Percentiles rank a stretch among this genome's conserved stretches.
Evolutionary conservation across 2,113 vertebrate genomes (phyloP).

Genomic region (Salminus brasiliensis): DNA sequence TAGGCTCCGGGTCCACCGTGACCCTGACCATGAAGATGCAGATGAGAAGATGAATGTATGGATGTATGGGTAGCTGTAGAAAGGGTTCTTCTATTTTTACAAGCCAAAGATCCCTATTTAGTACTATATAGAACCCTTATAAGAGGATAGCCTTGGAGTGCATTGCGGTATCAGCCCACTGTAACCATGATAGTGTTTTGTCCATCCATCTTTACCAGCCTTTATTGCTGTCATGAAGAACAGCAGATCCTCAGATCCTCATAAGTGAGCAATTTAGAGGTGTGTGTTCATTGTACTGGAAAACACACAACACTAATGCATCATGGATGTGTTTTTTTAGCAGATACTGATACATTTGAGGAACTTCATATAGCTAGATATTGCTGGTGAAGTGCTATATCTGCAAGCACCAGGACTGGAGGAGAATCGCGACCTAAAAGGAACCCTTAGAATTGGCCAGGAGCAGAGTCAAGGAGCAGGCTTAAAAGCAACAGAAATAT

Average conservation of each 20-base stretch:
- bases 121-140: too few relatives aligned
- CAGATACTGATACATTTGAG: neutral
- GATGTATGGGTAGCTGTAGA: too few relatives aligned
- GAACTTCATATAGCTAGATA: neutral
- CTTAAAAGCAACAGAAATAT: conserved; percentile 58
- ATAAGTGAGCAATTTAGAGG: neutral
- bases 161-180: neutral
- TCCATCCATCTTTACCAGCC: neutral
- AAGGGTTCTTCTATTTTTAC: too few relatives aligned
- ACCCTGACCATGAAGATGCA: too few relatives aligned
- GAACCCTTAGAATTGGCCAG: neutral
- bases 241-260: neutral
- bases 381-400: neutral
- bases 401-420: neutral
- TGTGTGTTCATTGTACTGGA: neutral
- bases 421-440: neutral
- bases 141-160: too few relatives aligned
- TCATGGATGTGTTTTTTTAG: neutral
- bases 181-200: neutral
- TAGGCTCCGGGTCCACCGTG: too few relatives aligned
- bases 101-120: too few relatives aligned
- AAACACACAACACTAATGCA: too few relatives aligned
- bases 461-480: neutral
- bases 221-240: neutral
- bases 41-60: too few relatives aligned